A percentile compares a stretch with the other conserved stretches of the same genome.
Conservation (phyloP, 92 coral and sea anemone genomes). For the Zoanthus sansibaricus region DNA sequence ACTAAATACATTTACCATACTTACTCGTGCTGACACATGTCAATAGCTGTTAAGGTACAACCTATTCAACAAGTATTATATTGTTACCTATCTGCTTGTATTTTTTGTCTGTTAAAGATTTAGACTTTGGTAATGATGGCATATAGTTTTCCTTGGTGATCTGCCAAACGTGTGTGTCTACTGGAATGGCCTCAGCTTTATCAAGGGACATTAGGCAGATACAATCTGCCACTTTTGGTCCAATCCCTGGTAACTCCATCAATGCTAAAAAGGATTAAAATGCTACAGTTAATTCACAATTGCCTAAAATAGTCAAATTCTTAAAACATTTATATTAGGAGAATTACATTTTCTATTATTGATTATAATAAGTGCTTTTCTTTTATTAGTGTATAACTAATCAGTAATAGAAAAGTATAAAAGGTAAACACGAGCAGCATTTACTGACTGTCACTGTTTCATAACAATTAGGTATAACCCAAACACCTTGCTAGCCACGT, state of each 20-base stretch:
- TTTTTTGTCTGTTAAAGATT: conserved; percentile 86
- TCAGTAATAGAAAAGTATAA: too few relatives aligned
- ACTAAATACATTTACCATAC: too few relatives aligned
- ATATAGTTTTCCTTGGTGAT: conserved; percentile 81
- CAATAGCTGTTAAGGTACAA: background rate
- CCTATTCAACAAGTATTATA: background rate
- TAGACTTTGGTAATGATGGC: conserved; percentile 72
- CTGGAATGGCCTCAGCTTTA: conserved; percentile 92
- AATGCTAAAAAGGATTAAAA: conserved; percentile 65
- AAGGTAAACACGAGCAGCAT: too few relatives aligned
- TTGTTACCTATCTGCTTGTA: conserved; percentile 87
- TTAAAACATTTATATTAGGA: background rate
- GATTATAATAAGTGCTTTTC: background rate
- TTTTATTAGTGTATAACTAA: background rate
- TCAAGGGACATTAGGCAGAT: conserved; percentile 97
- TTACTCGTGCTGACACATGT: background rate
- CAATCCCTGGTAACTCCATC: conserved; percentile 94
- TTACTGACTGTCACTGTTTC: too few relatives aligned
- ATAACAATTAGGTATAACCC: too few relatives aligned
- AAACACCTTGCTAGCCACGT: too few relatives aligned
- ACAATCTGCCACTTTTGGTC: conserved; percentile 98
- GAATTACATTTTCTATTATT: background rate
- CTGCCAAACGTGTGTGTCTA: conserved; percentile 99
- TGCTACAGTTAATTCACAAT: background rate
- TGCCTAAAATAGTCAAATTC: background rate